Evolutionary conservation across 2,113 vertebrate species (phyloP).

Genomic region (Barbus barbus): DNA sequence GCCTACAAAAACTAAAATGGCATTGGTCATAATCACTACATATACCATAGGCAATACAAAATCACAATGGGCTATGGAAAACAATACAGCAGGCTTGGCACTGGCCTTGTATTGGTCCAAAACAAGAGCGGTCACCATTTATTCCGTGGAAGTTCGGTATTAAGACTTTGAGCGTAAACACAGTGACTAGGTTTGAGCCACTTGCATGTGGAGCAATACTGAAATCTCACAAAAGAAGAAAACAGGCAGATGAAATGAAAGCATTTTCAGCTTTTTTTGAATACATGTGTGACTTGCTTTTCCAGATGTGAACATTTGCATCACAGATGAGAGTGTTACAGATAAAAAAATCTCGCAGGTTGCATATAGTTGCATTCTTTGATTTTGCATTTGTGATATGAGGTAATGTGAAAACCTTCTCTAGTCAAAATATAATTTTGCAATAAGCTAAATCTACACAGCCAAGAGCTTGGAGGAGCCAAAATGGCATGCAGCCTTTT

Average conservation of each 20-base stretch:
- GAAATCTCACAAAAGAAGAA: neutral
- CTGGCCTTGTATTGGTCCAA: neutral
- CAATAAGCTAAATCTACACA: neutral
- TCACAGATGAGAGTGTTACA: too few species aligned
- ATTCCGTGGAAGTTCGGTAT: neutral
- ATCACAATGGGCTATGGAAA: neutral
- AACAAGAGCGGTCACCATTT: neutral
- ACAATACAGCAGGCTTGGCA: neutral
- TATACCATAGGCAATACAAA: constrained; percentile 18
- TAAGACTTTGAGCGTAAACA: constrained; percentile 2
- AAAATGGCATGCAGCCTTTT: neutral
- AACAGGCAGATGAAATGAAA: neutral
- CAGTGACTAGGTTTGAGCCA: constrained; percentile 26
- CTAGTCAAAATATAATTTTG: neutral
- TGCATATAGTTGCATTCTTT: constrained; percentile 4
- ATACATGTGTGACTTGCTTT: too few species aligned
- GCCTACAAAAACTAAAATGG: constrained; percentile 16
- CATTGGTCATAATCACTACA: constrained; percentile 13
- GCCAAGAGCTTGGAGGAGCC: neutral
- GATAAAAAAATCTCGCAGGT: neutral
- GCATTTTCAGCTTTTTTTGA: neutral
- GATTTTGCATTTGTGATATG: constrained; percentile 6
- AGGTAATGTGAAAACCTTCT: neutral
- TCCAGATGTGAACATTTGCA: too few species aligned
- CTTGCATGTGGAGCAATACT: constrained; percentile 1